A percentile compares a stretch with the other conserved stretches of the same genome.
Evolutionary conservation across 1,140 invertebrate species (phyloP).

Genomic region (Bradysia coprophila): DNA sequence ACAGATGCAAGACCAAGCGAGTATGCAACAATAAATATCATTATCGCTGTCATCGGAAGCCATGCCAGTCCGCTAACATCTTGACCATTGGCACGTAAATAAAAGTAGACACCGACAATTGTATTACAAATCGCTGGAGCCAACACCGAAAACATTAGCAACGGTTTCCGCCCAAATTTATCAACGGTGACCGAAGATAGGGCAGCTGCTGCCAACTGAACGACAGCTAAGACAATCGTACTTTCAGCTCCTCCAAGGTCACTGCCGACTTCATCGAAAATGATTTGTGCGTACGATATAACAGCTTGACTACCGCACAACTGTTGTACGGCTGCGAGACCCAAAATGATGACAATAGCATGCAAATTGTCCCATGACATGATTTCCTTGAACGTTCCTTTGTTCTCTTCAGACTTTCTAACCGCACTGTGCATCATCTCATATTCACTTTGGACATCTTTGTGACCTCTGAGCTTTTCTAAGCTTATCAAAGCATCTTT

Average conservation of each 20-base stretch:
- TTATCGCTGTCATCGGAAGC: slow-evolving; percentile 42
- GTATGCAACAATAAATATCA: slow-evolving; percentile 49
- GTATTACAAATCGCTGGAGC: slow-evolving; percentile 31
- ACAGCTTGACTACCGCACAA: slow-evolving; percentile 57
- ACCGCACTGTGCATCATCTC: no score
- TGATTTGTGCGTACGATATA: slow-evolving; percentile 52
- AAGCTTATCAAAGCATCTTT: slow-evolving; percentile 40
- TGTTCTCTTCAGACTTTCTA: no score
- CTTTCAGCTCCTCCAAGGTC: slow-evolving; percentile 26
- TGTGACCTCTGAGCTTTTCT: slow-evolving; percentile 35
- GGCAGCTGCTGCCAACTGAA: slow-evolving; percentile 43
- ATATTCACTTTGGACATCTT: no score
- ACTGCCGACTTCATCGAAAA: slow-evolving; percentile 35
- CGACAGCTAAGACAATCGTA: slow-evolving; percentile 42
- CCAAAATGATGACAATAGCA: slow-evolving; percentile 29
- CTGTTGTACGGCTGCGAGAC: slow-evolving; percentile 54
- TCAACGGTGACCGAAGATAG: slow-evolving; percentile 47
- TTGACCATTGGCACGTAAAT: slow-evolving; percentile 20
- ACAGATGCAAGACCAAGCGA: slow-evolving; percentile 49
- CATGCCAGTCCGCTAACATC: slow-evolving; percentile 10
- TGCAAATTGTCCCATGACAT: no score
- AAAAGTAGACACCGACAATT: slow-evolving; percentile 40
- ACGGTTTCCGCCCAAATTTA: slow-evolving; percentile 43
- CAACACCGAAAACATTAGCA: slow-evolving; percentile 39
- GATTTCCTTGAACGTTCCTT: no score